Evolutionary conservation across 2,888 invertebrate genomes (phyloP), one percentile per base, ranked within the genome.

Genomic region (Brachypterus glaber): DNA sequence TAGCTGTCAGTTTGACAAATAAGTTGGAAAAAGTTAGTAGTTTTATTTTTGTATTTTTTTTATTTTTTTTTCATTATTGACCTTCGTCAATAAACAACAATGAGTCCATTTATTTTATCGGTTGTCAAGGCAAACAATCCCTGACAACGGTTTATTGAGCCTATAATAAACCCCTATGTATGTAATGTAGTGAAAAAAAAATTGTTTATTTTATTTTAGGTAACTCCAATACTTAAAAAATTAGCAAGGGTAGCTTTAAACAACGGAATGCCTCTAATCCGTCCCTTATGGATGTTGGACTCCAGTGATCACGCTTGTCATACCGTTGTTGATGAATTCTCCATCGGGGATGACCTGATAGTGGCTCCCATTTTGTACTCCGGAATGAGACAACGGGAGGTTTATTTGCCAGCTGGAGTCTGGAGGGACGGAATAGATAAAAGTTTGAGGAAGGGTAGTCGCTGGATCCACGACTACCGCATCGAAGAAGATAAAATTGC

Each of bases 401-500:
- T 95, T 39, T 92, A 92, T 58, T 70, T 91, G 17, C 92, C 92
- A 1, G 82, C 82, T 16, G 96, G 93, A 0, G 82, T 89, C 1
- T 95, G 95, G 95, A 83, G 82, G 55, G 91, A 93, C 57, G 90
- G 90, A 9, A 85, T 89, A 49, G 88, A 89, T 59, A 82, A 83
- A 0, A 87, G 86, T 15, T 70, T 85, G 27, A 74, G 88, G 21
- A 89, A 90, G 55, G 91, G 92, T 1, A 88, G 81, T 47, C 75
- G 90, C 43, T 91, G 90, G 91, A 83, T 92, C 58, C 89, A 90
- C 58, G 82, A 83, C 54, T 90, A 91, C 62, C 73, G 75, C 51
- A 88, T 89, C 7, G 80, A 83, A 7, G 73, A 79, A 36, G 76
- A 86, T 49, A 78, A 83, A 59, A 77, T 90, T 8, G 87, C 89